These are phyloP conservation scores for Syngnathus scovelli DNA, from an alignment of 2,113 vertebrate genomes.

Conservation along the genomic window DNA sequence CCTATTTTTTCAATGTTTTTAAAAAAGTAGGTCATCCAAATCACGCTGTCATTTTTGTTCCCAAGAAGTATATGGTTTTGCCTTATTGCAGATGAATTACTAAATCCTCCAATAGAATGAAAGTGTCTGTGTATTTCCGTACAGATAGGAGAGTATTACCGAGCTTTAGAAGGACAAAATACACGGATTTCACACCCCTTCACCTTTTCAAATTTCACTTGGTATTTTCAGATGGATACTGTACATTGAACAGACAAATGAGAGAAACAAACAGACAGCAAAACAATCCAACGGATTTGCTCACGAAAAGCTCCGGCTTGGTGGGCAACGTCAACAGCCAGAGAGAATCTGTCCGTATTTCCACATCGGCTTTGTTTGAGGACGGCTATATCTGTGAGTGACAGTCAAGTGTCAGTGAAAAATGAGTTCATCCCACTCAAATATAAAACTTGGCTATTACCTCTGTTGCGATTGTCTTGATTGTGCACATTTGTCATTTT, in stretches of 20 bases:
- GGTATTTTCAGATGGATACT: constrained; percentile 4
- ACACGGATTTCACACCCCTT: background rate
- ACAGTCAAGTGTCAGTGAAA: constrained; percentile 49
- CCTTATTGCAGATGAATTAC: background rate
- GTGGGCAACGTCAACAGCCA: background rate
- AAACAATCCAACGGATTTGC: constrained; percentile 1
- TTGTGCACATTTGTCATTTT: constrained; percentile 49
- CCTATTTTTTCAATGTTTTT: background rate
- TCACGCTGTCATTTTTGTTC: background rate
- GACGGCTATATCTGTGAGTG: constrained; percentile 26
- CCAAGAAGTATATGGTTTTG: background rate
- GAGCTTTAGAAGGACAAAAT: background rate
- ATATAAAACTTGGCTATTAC: constrained; percentile 43
- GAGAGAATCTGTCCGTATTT: constrained; percentile 7
- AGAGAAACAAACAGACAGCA: constrained; percentile 9
- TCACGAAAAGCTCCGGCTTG: constrained; percentile 6
- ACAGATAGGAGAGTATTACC: background rate
- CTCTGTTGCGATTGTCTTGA: constrained; percentile 33
- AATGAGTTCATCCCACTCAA: constrained; percentile 36
- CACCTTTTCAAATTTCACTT: constrained; percentile 1
- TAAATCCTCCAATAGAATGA: background rate
- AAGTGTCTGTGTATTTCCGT: background rate
- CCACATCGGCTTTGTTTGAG: constrained; percentile 26
- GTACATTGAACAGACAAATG: constrained; percentile 9
- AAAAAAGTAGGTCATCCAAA: background rate